Evolutionary conservation across 2,888 invertebrate species (phyloP).

Genomic region (Eueremaeus valkanovi): DNA sequence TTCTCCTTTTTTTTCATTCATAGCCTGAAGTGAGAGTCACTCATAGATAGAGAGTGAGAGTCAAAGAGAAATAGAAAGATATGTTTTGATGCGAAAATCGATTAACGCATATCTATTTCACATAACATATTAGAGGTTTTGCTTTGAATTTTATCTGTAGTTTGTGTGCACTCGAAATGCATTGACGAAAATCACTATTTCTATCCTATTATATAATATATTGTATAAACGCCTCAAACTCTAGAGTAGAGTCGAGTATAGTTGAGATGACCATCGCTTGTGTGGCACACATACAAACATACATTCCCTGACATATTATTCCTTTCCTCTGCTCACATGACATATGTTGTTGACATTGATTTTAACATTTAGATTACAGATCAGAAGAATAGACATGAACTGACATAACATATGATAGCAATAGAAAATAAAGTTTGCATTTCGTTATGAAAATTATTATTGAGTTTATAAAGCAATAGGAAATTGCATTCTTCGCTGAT

Average conservation of each 20-base stretch:
- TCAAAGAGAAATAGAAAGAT: too few species aligned
- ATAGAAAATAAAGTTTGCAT: too few species aligned
- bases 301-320: too few species aligned
- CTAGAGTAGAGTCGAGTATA: not conserved
- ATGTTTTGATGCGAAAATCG: slow-evolving; percentile 1
- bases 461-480: too few species aligned
- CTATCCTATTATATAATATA: not conserved
- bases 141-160: slow-evolving; percentile 5
- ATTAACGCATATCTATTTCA: slow-evolving; percentile 5
- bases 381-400: not conserved
- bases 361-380: not conserved
- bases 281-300: too few species aligned
- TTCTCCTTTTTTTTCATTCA: not conserved
- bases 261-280: not conserved
- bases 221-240: not conserved
- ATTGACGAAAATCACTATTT: not conserved
- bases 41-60: too few species aligned
- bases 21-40: not conserved
- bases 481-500: too few species aligned
- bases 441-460: too few species aligned
- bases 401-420: not conserved
- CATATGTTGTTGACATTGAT: slow-evolving; percentile 9
- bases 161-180: not conserved
- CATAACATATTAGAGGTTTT: slow-evolving; percentile 2
- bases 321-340: too few species aligned